Conservation (phyloP, 2,888 invertebrate genomes). For the Eupithecia inturbata region DNA sequence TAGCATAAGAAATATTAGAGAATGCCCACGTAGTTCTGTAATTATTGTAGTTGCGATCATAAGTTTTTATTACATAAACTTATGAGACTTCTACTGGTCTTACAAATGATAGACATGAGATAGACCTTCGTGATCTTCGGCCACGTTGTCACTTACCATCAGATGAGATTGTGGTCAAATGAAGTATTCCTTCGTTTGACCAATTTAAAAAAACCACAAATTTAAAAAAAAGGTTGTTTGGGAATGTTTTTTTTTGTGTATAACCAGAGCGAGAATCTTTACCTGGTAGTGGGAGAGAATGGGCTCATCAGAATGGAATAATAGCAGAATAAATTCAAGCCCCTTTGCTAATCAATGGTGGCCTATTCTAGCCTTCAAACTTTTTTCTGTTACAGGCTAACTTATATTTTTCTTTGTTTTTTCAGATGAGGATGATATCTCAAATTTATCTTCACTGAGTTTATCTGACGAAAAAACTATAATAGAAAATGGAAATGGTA, state of each 20-base stretch:
- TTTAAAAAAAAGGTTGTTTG: background rate
- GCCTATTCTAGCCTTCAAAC: no score
- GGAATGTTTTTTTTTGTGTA: background rate
- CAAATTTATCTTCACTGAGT: conserved; percentile 67
- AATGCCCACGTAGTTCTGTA: background rate
- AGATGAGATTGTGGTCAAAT: no score
- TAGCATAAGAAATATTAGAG: background rate
- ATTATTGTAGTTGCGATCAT: background rate
- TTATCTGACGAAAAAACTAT: conserved; percentile 71
- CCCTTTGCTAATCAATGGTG: background rate
- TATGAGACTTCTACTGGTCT: background rate
- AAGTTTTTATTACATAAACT: background rate
- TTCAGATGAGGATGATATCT: conserved; percentile 72
- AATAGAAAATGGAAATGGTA: conserved; percentile 67
- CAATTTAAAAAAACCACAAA: no score
- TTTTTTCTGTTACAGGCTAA: background rate
- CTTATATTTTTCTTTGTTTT: conserved; percentile 25
- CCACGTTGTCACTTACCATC: no score
- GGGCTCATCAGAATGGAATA: background rate
- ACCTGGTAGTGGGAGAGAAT: no score
- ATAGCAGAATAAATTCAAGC: background rate
- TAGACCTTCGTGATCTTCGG: no score
- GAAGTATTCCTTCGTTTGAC: no score
- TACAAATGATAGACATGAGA: no score
- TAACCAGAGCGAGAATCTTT: background rate